Evolutionary conservation across 2,113 vertebrate species (phyloP).

Genomic region (Falco punctatus): DNA sequence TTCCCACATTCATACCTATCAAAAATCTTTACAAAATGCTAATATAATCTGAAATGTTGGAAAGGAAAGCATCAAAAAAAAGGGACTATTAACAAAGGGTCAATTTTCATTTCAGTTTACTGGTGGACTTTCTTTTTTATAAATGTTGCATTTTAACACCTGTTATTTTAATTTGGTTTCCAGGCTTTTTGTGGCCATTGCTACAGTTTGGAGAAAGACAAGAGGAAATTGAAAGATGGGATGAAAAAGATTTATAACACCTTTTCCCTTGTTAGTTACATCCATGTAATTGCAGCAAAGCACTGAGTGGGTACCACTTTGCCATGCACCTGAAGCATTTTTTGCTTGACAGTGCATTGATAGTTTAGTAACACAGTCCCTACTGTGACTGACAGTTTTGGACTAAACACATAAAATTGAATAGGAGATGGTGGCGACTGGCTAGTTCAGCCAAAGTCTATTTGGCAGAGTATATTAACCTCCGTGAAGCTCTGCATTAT

Average conservation of each 20-base stretch:
- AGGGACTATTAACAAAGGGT: neutral
- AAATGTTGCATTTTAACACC: neutral
- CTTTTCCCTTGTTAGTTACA: neutral
- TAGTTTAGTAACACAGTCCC: constrained; percentile 30
- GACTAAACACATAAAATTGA: constrained; percentile 19
- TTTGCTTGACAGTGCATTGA: constrained; percentile 32
- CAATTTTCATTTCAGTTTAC: neutral
- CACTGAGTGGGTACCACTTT: neutral
- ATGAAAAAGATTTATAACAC: neutral
- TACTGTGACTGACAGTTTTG: constrained; percentile 48
- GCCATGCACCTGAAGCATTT: constrained; percentile 43
- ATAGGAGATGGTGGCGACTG: neutral
- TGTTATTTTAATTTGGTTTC: neutral
- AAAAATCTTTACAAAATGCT: constrained; percentile 31
- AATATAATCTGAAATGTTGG: neutral
- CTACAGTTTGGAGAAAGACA: neutral
- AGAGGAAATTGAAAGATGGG: neutral
- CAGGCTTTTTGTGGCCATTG: neutral
- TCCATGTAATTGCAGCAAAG: constrained; percentile 26
- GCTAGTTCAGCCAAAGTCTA: constrained; percentile 31
- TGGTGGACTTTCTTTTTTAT: neutral
- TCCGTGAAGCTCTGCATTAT: neutral
- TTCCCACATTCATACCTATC: constrained; percentile 26
- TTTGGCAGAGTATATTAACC: constrained; percentile 12
- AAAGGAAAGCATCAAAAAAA: neutral